These are phyloP conservation scores for Muscicapa comitata DNA, from an alignment of 2,797 vertebrate species.

Conservation along the genomic window DNA sequence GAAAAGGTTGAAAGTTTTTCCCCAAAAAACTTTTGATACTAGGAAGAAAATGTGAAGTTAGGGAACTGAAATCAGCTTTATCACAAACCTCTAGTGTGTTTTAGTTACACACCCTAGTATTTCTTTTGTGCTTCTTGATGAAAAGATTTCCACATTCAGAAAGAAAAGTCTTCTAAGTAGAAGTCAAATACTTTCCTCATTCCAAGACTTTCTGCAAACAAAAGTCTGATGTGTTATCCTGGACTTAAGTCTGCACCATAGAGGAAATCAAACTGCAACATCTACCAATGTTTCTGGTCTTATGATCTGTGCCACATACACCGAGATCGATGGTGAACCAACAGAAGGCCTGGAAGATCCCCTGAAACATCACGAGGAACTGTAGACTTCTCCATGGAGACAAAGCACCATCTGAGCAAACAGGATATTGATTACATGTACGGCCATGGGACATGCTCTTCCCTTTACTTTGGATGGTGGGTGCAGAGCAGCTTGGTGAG, in stretches of 20 bases:
- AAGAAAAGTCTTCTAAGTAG: neutral
- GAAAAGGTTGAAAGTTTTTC: neutral
- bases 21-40: neutral
- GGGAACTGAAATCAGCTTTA: neutral
- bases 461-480: neutral
- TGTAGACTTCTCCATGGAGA: neutral
- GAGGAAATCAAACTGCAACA: neutral
- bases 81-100: neutral
- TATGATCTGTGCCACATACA: neutral
- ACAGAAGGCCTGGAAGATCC: neutral
- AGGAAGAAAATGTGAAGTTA: neutral
- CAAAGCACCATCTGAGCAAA: neutral
- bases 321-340: neutral
- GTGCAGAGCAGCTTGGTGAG: neutral
- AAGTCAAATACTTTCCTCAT: neutral
- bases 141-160: neutral
- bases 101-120: neutral
- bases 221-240: neutral
- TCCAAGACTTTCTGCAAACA: neutral
- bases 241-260: neutral
- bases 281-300: neutral
- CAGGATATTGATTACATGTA: neutral
- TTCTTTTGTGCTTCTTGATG: neutral
- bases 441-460: neutral
- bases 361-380: neutral